phyloP scores from a whole-genome alignment of 1,140 invertebrate genomes.

The Lucilia sericata region DNA sequence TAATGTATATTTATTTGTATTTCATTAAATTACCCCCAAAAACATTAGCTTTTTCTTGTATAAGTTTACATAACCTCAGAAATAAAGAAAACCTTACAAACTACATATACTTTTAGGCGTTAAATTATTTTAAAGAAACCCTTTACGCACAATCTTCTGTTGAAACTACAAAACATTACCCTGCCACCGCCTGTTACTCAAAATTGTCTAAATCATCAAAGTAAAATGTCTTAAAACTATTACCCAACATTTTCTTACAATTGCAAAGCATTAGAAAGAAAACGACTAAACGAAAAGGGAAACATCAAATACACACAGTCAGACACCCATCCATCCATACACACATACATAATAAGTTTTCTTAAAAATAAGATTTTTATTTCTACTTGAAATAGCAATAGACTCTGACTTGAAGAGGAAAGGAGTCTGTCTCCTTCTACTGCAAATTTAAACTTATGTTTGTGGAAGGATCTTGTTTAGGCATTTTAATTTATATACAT shows the following conservation, averaged over 20 bases:
- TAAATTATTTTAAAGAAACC: background rate
- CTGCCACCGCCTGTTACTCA: background rate
- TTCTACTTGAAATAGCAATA: too few relatives aligned
- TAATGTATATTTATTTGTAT: background rate
- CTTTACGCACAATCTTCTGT: background rate
- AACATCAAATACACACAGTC: background rate
- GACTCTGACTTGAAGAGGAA: too few relatives aligned
- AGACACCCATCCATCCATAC: background rate
- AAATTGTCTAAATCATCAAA: background rate
- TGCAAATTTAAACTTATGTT: background rate
- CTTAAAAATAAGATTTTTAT: background rate
- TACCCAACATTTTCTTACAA: background rate
- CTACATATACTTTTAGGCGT: background rate
- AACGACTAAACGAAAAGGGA: too few relatives aligned
- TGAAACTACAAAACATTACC: background rate
- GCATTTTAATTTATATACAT: conserved; percentile 8
- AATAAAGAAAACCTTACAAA: background rate
- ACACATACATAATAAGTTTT: background rate
- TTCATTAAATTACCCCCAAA: background rate
- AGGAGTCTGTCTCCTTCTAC: background rate
- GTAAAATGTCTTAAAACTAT: conserved; percentile 1
- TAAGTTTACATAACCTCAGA: background rate
- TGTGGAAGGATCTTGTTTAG: background rate
- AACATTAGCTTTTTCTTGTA: background rate
- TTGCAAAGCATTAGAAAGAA: background rate